phyloP scores from a whole-genome alignment of 2,888 invertebrate species.

The Conomelus anceps region DNA sequence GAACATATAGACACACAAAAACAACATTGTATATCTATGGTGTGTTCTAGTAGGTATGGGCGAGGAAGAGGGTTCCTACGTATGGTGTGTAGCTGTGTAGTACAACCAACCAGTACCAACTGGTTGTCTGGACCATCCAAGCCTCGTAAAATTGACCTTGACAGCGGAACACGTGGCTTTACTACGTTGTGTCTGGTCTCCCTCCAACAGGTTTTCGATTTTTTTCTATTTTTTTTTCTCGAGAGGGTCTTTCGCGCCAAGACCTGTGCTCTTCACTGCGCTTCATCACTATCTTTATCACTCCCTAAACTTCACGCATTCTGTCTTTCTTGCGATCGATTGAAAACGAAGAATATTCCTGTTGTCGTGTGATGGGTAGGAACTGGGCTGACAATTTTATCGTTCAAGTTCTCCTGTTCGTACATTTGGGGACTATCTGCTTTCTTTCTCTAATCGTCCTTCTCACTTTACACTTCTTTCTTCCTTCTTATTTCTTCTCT shows the following conservation, averaged over 20 bases:
- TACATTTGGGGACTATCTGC: not conserved
- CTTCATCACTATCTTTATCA: not conserved
- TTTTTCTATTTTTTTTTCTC: not conserved
- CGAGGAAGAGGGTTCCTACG: not conserved
- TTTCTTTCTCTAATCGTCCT: not conserved
- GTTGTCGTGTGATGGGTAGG: not conserved
- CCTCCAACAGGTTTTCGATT: not conserved
- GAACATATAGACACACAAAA: not conserved
- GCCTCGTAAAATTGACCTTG: constrained; percentile 11
- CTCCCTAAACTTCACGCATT: not conserved
- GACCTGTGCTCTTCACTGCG: not conserved
- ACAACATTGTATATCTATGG: not conserved
- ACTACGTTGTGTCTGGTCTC: not conserved
- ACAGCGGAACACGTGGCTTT: constrained; percentile 7
- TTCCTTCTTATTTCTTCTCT: not conserved
- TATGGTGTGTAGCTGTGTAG: not conserved
- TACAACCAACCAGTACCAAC: not conserved
- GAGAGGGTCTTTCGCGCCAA: not conserved
- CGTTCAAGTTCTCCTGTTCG: not conserved
- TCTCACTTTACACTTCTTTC: not conserved
- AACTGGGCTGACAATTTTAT: not conserved
- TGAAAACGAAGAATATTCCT: not conserved
- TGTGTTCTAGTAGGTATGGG: not conserved
- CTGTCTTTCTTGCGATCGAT: not conserved
- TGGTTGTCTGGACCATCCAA: constrained; percentile 5